Evolutionary conservation across 1,140 invertebrate genomes (phyloP).

Genomic region (Drosophila chauvacae): DNA sequence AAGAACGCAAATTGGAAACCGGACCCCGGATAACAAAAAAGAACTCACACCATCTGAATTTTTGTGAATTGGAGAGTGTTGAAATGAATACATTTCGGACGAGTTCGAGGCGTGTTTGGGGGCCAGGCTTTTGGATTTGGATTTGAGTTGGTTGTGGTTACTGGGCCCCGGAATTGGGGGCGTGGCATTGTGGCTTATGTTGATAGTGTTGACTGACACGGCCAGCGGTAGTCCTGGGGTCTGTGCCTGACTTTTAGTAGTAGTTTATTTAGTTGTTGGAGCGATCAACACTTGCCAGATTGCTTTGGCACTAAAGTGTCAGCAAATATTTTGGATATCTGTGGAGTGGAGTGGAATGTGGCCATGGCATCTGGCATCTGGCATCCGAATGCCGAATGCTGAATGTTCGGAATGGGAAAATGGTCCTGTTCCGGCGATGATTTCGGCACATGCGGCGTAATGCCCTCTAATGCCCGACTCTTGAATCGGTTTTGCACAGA

Average conservation of each 20-base stretch:
- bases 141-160: neutral
- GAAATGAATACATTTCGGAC: slow-evolving; percentile 77
- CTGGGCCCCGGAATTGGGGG: slow-evolving; percentile 7
- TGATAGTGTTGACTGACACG: slow-evolving; percentile 71
- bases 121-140: slow-evolving; percentile 27
- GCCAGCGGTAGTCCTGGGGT: slow-evolving; percentile 9
- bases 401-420: slow-evolving; percentile 20
- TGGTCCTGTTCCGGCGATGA: slow-evolving; percentile 47
- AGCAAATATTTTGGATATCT: slow-evolving; percentile 56
- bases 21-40: slow-evolving; percentile 35
- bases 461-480: slow-evolving; percentile 24
- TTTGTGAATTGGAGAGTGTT: slow-evolving; percentile 38
- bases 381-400: slow-evolving; percentile 25
- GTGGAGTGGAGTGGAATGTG: slow-evolving; percentile 17
- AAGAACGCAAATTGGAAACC: slow-evolving; percentile 73
- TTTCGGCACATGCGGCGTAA: slow-evolving; percentile 68
- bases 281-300: slow-evolving; percentile 75
- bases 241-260: slow-evolving; percentile 71
- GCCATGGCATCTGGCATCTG: slow-evolving; percentile 36
- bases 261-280: slow-evolving; percentile 66
- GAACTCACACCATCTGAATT: slow-evolving; percentile 27
- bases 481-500: slow-evolving; percentile 1
- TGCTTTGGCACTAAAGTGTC: slow-evolving; percentile 75
- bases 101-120: slow-evolving; percentile 48
- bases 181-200: slow-evolving; percentile 70